Evolutionary conservation across 2,113 vertebrate genomes (phyloP).

Genomic region (Sapayoa aenigma): DNA sequence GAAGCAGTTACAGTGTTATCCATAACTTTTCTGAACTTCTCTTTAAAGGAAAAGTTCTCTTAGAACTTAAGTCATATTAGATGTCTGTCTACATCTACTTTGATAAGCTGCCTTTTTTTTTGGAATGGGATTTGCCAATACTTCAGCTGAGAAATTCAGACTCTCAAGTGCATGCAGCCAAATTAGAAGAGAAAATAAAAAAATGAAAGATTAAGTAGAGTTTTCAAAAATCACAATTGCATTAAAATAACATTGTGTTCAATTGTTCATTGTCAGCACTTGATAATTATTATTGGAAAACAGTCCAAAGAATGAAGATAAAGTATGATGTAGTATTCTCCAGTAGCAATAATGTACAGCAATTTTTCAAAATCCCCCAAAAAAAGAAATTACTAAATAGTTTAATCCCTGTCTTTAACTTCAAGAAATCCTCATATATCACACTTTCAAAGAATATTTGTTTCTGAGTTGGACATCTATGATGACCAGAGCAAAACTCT

Average conservation of each 20-base stretch:
- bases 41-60: background rate
- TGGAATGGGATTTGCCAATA: fast-evolving
- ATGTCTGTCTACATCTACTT: background rate
- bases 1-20: background rate
- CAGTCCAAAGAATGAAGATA: background rate
- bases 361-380: background rate
- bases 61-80: background rate
- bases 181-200: background rate
- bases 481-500: background rate
- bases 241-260: background rate
- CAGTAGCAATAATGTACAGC: background rate
- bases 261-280: background rate
- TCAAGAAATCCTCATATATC: background rate
- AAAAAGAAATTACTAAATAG: background rate
- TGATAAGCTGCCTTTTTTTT: background rate
- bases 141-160: background rate
- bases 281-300: background rate
- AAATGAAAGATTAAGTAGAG: background rate
- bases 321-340: background rate
- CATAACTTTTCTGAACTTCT: background rate
- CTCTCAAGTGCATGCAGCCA: background rate
- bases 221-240: background rate
- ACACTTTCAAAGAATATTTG: background rate
- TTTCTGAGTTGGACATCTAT: background rate
- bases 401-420: background rate